Evolutionary conservation across 2,888 invertebrate genomes (phyloP).

Genomic region (Charanyca ferruginea): DNA sequence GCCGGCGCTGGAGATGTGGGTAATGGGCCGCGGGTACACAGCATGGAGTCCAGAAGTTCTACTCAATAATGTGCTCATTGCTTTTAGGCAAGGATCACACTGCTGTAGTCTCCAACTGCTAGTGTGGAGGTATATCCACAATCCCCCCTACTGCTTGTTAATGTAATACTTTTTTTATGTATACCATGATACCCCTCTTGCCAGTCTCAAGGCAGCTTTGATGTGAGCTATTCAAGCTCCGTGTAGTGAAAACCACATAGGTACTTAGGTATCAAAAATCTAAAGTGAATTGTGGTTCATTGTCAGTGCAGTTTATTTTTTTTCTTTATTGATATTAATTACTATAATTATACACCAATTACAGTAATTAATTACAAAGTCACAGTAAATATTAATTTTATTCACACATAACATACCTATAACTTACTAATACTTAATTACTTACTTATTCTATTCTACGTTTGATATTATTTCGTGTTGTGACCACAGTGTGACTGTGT

Average conservation of each 20-base stretch:
- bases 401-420: too few relatives aligned
- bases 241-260: neutral
- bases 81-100: neutral
- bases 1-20: constrained; percentile 37
- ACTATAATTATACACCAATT: too few relatives aligned
- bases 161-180: neutral
- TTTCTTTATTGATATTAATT: too few relatives aligned
- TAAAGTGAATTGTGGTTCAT: too few relatives aligned
- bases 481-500: too few relatives aligned
- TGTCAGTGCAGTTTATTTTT: neutral
- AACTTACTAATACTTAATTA: too few relatives aligned
- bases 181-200: neutral
- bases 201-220: neutral
- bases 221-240: neutral
- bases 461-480: too few relatives aligned
- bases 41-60: constrained; percentile 35
- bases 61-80: neutral
- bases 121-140: neutral
- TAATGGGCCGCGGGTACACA: constrained; percentile 31
- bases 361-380: too few relatives aligned
- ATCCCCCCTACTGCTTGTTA: neutral
- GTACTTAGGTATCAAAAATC: neutral
- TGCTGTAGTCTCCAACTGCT: neutral
- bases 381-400: too few relatives aligned
- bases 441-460: too few relatives aligned